phyloP scores from a whole-genome alignment of 2,113 vertebrate genomes.

The Dipodomys ordii region DNA sequence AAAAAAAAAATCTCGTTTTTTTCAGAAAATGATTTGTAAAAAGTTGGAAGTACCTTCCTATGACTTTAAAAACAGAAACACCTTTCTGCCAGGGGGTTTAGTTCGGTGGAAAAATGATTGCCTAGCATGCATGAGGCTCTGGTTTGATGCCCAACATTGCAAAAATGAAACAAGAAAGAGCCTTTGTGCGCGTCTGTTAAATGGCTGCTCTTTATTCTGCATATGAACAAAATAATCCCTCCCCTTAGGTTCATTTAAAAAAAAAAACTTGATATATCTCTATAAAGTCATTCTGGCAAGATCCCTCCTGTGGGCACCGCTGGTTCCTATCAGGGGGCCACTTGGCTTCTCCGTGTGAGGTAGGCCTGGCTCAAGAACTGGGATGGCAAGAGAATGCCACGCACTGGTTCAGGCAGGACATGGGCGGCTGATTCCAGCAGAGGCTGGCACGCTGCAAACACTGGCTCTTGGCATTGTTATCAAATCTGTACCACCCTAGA shows the following conservation, averaged over 20 bases:
- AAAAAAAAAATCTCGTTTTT: too few relatives aligned
- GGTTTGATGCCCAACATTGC: neutral
- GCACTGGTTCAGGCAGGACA: constrained; percentile 68
- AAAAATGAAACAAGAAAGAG: neutral
- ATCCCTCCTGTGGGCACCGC: too few relatives aligned
- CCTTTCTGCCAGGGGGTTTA: neutral
- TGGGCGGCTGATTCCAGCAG: constrained; percentile 74
- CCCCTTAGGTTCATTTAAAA: neutral
- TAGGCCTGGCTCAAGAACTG: constrained; percentile 69
- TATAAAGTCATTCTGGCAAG: too few relatives aligned
- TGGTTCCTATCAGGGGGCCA: constrained; percentile 50
- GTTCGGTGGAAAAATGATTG: neutral
- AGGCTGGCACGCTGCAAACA: constrained; percentile 72
- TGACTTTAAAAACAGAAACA: neutral
- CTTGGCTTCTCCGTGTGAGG: constrained; percentile 47
- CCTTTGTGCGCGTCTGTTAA: neutral
- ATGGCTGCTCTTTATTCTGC: neutral
- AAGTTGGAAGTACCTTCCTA: constrained; percentile 27
- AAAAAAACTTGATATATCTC: neutral
- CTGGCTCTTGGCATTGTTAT: constrained; percentile 77
- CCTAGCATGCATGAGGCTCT: neutral
- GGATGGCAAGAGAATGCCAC: constrained; percentile 71
- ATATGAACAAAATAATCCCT: neutral
- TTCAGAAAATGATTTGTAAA: neutral
- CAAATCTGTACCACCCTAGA: constrained; percentile 81